Conservation (phyloP, 2,888 invertebrate genomes). For the Palloptera scutellata region DNA sequence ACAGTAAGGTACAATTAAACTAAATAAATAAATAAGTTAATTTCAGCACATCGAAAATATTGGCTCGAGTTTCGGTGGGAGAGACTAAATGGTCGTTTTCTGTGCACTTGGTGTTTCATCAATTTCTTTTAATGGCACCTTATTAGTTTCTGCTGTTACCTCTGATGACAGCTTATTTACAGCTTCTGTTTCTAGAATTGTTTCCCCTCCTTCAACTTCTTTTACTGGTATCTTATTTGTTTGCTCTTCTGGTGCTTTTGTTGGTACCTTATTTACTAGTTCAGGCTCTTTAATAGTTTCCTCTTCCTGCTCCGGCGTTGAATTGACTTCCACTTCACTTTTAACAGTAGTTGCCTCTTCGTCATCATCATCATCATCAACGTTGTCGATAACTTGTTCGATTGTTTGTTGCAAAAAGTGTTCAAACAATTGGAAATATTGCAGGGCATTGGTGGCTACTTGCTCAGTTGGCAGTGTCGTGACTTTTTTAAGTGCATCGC, state of each 20-base stretch:
- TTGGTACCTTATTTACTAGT: constrained; percentile 24
- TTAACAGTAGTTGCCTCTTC: constrained; percentile 41
- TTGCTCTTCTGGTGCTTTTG: constrained; percentile 10
- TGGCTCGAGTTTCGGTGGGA: too few species aligned
- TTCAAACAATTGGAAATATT: constrained; percentile 60
- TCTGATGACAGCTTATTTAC: too few species aligned
- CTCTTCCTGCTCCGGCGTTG: constrained; percentile 15
- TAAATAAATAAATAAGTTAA: too few species aligned
- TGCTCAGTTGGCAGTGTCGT: constrained; percentile 55
- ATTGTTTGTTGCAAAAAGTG: constrained; percentile 60
- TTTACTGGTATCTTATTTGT: neutral
- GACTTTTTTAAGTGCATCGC: constrained; percentile 59
- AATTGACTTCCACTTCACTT: constrained; percentile 30
- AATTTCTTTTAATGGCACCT: too few species aligned
- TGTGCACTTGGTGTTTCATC: too few species aligned
- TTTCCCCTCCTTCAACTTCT: neutral
- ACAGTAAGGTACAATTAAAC: too few species aligned
- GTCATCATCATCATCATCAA: constrained; percentile 55
- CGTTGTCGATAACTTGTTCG: constrained; percentile 56
- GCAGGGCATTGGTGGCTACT: constrained; percentile 58
- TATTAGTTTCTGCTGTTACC: too few species aligned
- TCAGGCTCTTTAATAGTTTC: constrained; percentile 29
- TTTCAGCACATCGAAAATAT: too few species aligned
- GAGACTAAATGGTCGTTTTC: too few species aligned
- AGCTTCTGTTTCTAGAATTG: too few species aligned